Evolutionary conservation across 1,140 invertebrate genomes (phyloP), one percentile per base, ranked within the genome.

Genomic region (Meloidogyne chitwoodi): DNA sequence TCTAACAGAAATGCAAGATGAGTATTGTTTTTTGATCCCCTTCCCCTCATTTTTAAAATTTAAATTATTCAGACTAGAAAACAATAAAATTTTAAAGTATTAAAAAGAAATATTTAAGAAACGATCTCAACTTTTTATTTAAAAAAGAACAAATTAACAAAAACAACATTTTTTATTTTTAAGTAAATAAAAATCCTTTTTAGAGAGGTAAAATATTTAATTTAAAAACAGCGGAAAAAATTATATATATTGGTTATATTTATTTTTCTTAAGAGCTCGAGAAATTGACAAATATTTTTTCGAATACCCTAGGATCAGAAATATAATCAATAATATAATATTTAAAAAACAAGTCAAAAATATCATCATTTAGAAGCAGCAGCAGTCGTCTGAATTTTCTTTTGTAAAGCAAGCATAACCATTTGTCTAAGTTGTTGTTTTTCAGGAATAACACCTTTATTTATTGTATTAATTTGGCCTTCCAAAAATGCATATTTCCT

Each of bases 371-470:
- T 38, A 38, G 34, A 38, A 63, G 27, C 31, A 31, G 69, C 48
- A 16, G 76, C 44, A 10, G 68, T 56, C 29, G 38, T 14, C 24
- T 83, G 80, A 29, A 84, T 77, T 74, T 84, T 84, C 56, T 83
- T 79, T 66, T 84, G 84, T 24, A 84, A 66, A n/a, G 78, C 79
- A 5, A 78, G 74, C 38, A 77, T 67, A 61, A 84, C 61, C 31
- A 77, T 63, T 26, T 82, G 76, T 38, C 77, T 61, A n/a, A 76
- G 73, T 48, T 75, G 41, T 24, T 74, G 74, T 69, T 86, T 86
- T 63, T 84, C 84, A 26, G 75, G 70, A 41, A 83, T 61, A 22
- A 85, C 63, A 70, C 77, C 78, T n/a, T 80, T 72, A 16, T 69
- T 56, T 24, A 78, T 77, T 48, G 77, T 78, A 26, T 74, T 68